phyloP scores from a whole-genome alignment of 2,888 invertebrate genomes.

The Drosophila demipolita region DNA sequence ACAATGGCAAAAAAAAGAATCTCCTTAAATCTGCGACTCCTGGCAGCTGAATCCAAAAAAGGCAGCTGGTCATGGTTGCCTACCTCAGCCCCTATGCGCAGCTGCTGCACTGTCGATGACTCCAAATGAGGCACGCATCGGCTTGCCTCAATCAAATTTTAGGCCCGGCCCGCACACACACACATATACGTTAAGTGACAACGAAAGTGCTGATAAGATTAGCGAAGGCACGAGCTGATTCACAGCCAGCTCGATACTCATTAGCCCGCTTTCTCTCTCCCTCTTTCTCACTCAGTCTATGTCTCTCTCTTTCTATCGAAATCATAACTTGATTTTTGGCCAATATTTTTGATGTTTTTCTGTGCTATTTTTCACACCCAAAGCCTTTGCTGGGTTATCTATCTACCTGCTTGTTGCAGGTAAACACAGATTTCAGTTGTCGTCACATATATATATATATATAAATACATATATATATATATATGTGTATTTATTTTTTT shows the following conservation, averaged over 20 bases:
- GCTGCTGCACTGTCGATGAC: slow-evolving; percentile 42
- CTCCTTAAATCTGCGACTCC: slow-evolving; percentile 27
- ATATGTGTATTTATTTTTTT: background rate
- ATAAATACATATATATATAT: background rate
- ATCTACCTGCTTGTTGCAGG: slow-evolving; percentile 27
- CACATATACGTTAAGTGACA: slow-evolving; percentile 22
- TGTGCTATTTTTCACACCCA: slow-evolving; percentile 52
- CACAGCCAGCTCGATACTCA: slow-evolving; percentile 48
- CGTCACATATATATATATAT: background rate
- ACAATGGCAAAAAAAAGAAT: slow-evolving; percentile 42
- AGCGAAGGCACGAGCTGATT: slow-evolving; percentile 39
- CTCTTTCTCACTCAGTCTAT: background rate
- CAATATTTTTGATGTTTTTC: slow-evolving; percentile 5
- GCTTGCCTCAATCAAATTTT: slow-evolving; percentile 52
- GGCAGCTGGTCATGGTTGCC: slow-evolving; percentile 54
- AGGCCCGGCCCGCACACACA: slow-evolving; percentile 42
- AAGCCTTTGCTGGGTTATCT: slow-evolving; percentile 2
- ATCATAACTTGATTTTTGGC: background rate
- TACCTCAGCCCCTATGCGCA: slow-evolving; percentile 5
- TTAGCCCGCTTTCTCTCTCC: slow-evolving; percentile 22
- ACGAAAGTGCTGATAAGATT: slow-evolving; percentile 65
- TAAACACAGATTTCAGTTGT: slow-evolving; percentile 6
- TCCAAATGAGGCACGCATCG: slow-evolving; percentile 8
- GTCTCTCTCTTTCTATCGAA: background rate
- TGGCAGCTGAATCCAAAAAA: slow-evolving; percentile 57